A percentile compares a stretch with the other conserved stretches of the same genome.
phyloP scores from a whole-genome alignment of 1,140 invertebrate species.

The Diachasma alloeum region DNA sequence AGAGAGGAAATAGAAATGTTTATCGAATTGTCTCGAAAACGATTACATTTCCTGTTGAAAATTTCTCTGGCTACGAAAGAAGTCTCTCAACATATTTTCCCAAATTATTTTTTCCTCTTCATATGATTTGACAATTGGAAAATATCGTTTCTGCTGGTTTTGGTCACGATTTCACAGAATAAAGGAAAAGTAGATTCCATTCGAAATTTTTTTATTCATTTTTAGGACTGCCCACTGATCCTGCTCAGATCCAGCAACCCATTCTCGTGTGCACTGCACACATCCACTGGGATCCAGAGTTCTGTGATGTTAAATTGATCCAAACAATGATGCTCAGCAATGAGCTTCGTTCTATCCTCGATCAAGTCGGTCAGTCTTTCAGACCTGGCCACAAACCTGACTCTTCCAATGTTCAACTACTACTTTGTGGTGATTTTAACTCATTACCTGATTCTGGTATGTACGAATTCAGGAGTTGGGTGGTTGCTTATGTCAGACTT shows the following conservation, averaged over 20 bases:
- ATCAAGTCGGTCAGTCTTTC: slow-evolving; percentile 78
- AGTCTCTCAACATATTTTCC: no score
- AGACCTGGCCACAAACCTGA: slow-evolving; percentile 72
- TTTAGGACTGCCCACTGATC: slow-evolving; percentile 76
- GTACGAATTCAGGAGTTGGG: slow-evolving; percentile 34
- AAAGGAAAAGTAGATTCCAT: no score
- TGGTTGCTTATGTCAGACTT: no score
- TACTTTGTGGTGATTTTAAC: slow-evolving; percentile 99
- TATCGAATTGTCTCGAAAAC: no score
- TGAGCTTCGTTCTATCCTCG: slow-evolving; percentile 85
- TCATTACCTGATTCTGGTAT: slow-evolving; percentile 96
- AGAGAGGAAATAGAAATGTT: no score
- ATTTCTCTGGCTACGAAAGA: no score
- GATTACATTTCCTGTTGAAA: no score
- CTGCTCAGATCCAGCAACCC: slow-evolving; percentile 80
- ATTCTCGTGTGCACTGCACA: slow-evolving; percentile 97
- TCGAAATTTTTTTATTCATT: slow-evolving; percentile 30
- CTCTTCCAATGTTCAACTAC: slow-evolving; percentile 86
- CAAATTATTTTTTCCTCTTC: no score
- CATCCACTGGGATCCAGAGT: slow-evolving; percentile 99
- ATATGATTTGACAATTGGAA: no score
- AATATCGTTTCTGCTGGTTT: not conserved
- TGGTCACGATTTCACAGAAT: not conserved
- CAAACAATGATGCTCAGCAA: slow-evolving; percentile 99
- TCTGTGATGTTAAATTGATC: slow-evolving; percentile 99